Evolutionary conservation across 2,113 vertebrate genomes (phyloP).

Genomic region (Barbus barbus): DNA sequence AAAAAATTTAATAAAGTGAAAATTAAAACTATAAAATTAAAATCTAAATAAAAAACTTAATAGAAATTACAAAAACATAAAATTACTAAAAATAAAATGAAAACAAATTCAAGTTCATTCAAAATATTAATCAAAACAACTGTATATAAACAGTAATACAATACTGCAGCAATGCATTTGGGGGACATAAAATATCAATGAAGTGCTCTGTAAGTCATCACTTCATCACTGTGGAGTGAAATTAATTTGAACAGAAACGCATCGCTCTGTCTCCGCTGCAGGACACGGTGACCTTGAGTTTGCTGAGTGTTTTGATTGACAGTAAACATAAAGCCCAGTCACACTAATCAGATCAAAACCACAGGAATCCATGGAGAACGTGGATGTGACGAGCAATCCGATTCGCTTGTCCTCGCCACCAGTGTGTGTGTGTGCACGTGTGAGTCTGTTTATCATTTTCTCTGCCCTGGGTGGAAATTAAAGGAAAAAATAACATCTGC

Average conservation of each 20-base stretch:
- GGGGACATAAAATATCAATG: background rate
- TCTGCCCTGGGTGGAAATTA: conserved; percentile 55
- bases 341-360: conserved; percentile 54
- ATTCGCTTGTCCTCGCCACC: conserved; percentile 35
- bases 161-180: background rate
- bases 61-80: too few relatives aligned
- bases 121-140: background rate
- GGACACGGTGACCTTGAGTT: conserved; percentile 47
- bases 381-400: too few relatives aligned
- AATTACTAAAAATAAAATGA: too few relatives aligned
- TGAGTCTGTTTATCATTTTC: conserved; percentile 26
- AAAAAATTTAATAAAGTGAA: too few relatives aligned
- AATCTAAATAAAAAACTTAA: too few relatives aligned
- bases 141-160: background rate
- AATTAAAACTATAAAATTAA: too few relatives aligned
- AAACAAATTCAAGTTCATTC: too few relatives aligned
- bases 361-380: conserved; percentile 44
- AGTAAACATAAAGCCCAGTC: conserved; percentile 40
- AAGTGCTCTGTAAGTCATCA: background rate
- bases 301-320: conserved; percentile 33
- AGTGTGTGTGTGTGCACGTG: conserved; percentile 13
- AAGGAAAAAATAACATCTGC: conserved; percentile 47
- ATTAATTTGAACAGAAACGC: background rate
- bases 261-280: background rate
- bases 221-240: background rate